These are phyloP conservation scores for Coracias cyanogaster DNA, from an alignment of 2,797 vertebrate genomes.

Conservation along the genomic window DNA sequence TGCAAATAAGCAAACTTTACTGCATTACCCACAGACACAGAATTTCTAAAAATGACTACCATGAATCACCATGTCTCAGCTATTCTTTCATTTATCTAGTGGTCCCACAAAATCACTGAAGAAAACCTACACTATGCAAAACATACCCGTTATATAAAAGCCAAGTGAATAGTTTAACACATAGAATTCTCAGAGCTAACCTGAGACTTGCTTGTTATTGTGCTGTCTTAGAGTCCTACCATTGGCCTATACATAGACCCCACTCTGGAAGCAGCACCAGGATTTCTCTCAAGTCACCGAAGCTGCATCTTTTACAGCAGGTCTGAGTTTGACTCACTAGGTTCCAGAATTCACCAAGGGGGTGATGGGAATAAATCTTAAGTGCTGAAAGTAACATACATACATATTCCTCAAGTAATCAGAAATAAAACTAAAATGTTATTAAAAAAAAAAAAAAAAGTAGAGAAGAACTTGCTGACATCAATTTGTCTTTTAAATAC, in stretches of 20 bases:
- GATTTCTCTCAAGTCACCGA: not conserved
- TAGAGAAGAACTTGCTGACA: slow-evolving; percentile 48
- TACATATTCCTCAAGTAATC: slow-evolving; percentile 38
- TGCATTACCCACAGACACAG: not conserved
- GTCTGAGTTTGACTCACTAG: not conserved
- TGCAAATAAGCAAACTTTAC: slow-evolving; percentile 22
- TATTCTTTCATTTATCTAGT: not conserved
- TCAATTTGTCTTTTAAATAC: slow-evolving; percentile 37
- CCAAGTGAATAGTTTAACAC: not conserved
- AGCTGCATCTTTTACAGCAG: not conserved
- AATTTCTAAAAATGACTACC: not conserved
- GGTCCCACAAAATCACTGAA: not conserved
- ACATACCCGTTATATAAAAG: slow-evolving; percentile 6
- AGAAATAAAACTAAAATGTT: slow-evolving; percentile 47
- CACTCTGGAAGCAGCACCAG: not conserved
- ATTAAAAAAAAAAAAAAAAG: not conserved
- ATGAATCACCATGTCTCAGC: not conserved
- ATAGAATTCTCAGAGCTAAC: not conserved
- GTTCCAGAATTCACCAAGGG: not conserved
- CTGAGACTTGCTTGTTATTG: not conserved
- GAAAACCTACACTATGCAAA: not conserved
- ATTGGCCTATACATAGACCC: not conserved
- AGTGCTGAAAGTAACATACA: not conserved
- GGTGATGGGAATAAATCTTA: slow-evolving; percentile 17
- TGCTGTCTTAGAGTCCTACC: not conserved